Conservation (phyloP, 2,113 vertebrate species). For the Beaufortia kweichowensis region DNA sequence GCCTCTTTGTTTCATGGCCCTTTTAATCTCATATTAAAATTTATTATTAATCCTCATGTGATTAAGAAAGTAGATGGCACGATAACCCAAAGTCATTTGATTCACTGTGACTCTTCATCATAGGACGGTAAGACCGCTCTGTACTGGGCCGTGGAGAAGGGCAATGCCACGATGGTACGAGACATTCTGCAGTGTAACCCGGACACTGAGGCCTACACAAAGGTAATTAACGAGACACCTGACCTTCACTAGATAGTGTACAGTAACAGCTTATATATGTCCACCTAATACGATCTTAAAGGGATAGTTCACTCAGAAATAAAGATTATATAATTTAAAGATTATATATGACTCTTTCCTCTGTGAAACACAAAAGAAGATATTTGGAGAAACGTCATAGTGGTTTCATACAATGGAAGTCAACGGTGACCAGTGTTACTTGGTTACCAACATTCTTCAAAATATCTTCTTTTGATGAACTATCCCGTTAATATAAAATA, state of each 20-base stretch:
- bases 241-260: not conserved
- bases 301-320: no score
- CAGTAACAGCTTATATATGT: not conserved
- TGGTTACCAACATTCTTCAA: no score
- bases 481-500: no score
- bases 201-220: constrained; percentile 93
- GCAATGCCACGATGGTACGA: constrained; percentile 93
- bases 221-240: constrained; percentile 76
- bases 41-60: not conserved
- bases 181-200: constrained; percentile 98
- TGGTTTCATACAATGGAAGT: no score
- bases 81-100: not conserved
- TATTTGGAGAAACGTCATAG: no score
- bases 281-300: no score
- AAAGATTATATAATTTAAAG: no score
- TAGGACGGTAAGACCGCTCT: constrained; percentile 96
- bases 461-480: no score
- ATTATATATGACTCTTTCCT: no score
- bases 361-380: no score
- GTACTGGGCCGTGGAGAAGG: constrained; percentile 98
- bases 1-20: constrained; percentile 1
- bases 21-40: constrained; percentile 4
- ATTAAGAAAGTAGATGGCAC: constrained; percentile 14
- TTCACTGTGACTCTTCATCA: not conserved
- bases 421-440: no score